Conservation (phyloP, 2,113 vertebrate genomes). For the Callorhinus ursinus region DNA sequence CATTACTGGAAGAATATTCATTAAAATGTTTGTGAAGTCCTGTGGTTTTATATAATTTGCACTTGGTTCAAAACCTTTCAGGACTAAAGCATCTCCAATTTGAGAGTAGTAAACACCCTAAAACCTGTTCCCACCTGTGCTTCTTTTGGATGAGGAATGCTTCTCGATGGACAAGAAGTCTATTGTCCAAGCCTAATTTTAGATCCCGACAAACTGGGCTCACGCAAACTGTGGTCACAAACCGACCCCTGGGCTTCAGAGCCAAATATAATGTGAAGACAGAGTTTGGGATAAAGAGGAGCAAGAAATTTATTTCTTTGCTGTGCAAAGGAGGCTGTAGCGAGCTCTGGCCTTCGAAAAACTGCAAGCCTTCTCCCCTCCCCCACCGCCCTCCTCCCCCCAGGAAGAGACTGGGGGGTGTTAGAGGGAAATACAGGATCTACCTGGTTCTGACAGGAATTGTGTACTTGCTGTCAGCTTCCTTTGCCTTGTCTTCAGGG, state of each 20-base stretch:
- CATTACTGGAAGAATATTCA: slow-evolving; percentile 70
- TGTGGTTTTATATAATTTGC: slow-evolving; percentile 42
- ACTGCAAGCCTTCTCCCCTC: background rate
- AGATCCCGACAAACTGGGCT: background rate
- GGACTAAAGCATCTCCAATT: background rate
- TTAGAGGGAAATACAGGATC: background rate
- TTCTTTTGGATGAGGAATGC: background rate
- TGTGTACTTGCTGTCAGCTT: background rate
- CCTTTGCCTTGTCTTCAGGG: background rate
- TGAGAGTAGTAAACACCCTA: background rate
- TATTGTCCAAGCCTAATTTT: background rate
- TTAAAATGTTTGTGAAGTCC: slow-evolving; percentile 58
- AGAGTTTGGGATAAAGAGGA: background rate
- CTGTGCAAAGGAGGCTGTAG: background rate
- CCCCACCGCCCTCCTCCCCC: rapidly evolving
- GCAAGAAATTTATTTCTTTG: background rate
- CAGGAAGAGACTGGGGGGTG: background rate
- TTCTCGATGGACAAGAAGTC: background rate
- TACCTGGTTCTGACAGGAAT: background rate
- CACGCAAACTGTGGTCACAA: background rate
- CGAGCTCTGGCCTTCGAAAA: background rate
- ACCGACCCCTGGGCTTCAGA: background rate
- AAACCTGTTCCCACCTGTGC: background rate
- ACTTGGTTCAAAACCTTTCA: slow-evolving; percentile 10
- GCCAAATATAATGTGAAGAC: background rate